Conservation (phyloP, 2,113 vertebrate genomes). For the rabbit (Oryctolagus cuniculus) region DNA sequence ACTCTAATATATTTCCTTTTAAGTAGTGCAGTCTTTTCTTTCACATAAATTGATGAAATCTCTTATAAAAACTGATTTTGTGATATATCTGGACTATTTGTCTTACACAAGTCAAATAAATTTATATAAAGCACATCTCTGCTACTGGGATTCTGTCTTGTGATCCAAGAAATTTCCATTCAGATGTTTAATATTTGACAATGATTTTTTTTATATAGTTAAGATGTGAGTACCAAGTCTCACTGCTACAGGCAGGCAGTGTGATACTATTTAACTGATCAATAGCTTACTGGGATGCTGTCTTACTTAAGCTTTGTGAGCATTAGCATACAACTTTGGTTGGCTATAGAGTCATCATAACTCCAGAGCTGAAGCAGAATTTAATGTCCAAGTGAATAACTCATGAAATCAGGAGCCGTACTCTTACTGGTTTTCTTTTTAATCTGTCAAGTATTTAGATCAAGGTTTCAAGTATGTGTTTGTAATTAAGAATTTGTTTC, state of each 20-base stretch:
- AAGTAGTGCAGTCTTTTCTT: too few species aligned
- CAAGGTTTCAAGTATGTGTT: neutral
- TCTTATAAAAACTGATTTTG: too few species aligned
- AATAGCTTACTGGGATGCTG: slow-evolving; percentile 72
- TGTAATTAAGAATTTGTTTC: neutral
- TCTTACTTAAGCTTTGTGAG: neutral
- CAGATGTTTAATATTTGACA: too few species aligned
- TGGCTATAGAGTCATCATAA: neutral
- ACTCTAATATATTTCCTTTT: slow-evolving; percentile 8
- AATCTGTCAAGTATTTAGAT: too few species aligned
- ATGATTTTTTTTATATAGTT: slow-evolving; percentile 86
- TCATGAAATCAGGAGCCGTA: neutral
- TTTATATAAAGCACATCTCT: too few species aligned
- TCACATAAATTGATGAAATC: too few species aligned
- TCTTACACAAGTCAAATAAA: too few species aligned
- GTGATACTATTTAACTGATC: slow-evolving; percentile 82
- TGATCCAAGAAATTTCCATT: too few species aligned
- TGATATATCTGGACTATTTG: too few species aligned
- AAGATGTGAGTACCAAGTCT: slow-evolving; percentile 87
- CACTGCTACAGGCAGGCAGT: slow-evolving; percentile 79
- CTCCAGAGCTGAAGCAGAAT: neutral
- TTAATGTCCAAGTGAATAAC: neutral
- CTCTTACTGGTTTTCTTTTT: too few species aligned
- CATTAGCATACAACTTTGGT: slow-evolving; percentile 59
- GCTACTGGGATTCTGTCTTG: too few species aligned